phyloP scores from a whole-genome alignment of 2,888 invertebrate genomes.

The Cactoblastis cactorum region DNA sequence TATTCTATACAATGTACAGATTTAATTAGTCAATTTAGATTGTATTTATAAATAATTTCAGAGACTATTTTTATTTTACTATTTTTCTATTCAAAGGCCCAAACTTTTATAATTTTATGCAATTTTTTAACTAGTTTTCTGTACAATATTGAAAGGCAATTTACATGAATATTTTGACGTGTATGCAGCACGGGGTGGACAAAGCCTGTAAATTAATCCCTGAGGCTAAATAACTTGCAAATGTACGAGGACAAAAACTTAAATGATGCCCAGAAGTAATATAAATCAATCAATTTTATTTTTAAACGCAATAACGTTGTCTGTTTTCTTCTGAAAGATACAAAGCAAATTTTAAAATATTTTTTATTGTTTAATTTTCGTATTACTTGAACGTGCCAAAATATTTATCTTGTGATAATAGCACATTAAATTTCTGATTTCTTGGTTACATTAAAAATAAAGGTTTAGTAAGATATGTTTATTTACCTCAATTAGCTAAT shows the following conservation, averaged over 20 bases:
- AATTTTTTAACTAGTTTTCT: not conserved
- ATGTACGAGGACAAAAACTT: no score
- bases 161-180: no score
- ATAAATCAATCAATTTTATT: no score
- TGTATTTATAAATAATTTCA: constrained; percentile 27
- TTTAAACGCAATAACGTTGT: no score
- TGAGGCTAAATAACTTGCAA: no score
- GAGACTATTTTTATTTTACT: constrained; percentile 21
- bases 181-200: no score
- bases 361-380: not conserved
- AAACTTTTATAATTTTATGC: not conserved
- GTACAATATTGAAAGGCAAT: not conserved
- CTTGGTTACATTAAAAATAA: not conserved
- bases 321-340: no score
- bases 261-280: not conserved
- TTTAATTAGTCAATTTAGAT: constrained; percentile 34
- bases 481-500: not conserved
- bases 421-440: not conserved
- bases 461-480: not conserved
- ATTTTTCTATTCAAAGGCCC: constrained; percentile 15
- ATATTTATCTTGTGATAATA: no score
- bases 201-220: no score
- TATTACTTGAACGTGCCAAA: not conserved
- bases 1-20: constrained; percentile 46
- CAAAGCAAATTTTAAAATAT: no score